Conservation (phyloP, 2,888 invertebrate species). For the Dicyrtomina minuta region DNA sequence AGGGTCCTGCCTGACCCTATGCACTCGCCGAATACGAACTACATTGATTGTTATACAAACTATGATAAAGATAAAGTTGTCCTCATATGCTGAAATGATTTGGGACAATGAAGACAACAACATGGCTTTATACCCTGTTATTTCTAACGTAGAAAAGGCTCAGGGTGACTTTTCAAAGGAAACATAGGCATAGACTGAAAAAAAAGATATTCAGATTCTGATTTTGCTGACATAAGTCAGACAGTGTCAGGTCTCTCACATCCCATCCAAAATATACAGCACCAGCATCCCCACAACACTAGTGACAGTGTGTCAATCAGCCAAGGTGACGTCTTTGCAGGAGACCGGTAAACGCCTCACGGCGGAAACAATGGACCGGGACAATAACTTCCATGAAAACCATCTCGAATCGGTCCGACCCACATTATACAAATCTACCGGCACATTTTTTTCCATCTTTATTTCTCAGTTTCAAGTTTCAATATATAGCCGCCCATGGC, state of each 20-base stretch:
- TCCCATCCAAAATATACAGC: too few relatives aligned
- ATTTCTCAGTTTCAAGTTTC: not conserved
- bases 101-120: conserved; percentile 23
- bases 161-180: conserved; percentile 25
- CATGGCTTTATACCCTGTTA: conserved; percentile 28
- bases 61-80: not conserved
- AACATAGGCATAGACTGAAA: not conserved
- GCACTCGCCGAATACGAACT: too few relatives aligned
- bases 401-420: conserved; percentile 24
- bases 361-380: conserved; percentile 27
- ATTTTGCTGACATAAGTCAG: not conserved
- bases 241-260: not conserved
- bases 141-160: conserved; percentile 26
- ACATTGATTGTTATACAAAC: not conserved
- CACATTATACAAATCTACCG: conserved; percentile 15
- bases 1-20: not conserved
- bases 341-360: conserved; percentile 37
- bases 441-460: not conserved
- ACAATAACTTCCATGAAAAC: conserved; percentile 20
- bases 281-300: not conserved
- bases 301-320: conserved; percentile 45
- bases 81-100: conserved; percentile 3
- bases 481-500: not conserved
- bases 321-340: conserved; percentile 38
- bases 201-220: conserved; percentile 7